Conservation (phyloP, 1,140 invertebrate species). For the Pygmarrhopalites habei region DNA sequence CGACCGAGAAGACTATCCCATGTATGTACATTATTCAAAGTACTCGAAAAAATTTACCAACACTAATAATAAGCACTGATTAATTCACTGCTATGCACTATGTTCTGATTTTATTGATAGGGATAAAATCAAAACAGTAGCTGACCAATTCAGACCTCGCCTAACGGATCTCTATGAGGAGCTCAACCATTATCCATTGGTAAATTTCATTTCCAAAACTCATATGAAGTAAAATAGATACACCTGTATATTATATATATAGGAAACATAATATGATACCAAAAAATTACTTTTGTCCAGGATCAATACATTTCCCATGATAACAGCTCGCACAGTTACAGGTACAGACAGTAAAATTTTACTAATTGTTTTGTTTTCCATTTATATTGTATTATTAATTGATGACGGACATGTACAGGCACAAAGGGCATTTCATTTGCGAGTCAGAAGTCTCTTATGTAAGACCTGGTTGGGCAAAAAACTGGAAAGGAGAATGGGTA, state of each 20-base stretch:
- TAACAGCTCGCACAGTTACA: slow-evolving; percentile 40
- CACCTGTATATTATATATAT: no score
- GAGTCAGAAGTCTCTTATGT: slow-evolving; percentile 45
- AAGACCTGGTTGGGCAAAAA: slow-evolving; percentile 47
- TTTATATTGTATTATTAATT: not conserved
- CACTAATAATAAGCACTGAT: not conserved
- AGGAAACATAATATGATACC: no score
- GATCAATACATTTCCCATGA: no score
- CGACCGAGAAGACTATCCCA: slow-evolving; percentile 37
- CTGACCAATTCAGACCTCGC: slow-evolving; percentile 39
- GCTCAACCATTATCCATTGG: slow-evolving; percentile 40
- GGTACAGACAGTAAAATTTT: slow-evolving; percentile 29
- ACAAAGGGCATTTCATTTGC: slow-evolving; percentile 46
- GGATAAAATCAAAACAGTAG: slow-evolving; percentile 41
- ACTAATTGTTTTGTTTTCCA: not conserved
- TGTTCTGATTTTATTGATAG: no score
- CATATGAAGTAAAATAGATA: no score
- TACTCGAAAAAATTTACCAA: slow-evolving; percentile 3
- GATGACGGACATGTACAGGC: no score
- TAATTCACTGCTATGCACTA: no score
- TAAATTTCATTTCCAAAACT: slow-evolving; percentile 40
- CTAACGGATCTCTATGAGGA: slow-evolving; percentile 40
- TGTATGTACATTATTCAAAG: slow-evolving; percentile 26
- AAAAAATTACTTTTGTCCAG: no score
- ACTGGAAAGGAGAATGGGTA: slow-evolving; percentile 46